Evolutionary conservation across 2,797 vertebrate species (phyloP).

Genomic region (Pogoniulus pusillus): DNA sequence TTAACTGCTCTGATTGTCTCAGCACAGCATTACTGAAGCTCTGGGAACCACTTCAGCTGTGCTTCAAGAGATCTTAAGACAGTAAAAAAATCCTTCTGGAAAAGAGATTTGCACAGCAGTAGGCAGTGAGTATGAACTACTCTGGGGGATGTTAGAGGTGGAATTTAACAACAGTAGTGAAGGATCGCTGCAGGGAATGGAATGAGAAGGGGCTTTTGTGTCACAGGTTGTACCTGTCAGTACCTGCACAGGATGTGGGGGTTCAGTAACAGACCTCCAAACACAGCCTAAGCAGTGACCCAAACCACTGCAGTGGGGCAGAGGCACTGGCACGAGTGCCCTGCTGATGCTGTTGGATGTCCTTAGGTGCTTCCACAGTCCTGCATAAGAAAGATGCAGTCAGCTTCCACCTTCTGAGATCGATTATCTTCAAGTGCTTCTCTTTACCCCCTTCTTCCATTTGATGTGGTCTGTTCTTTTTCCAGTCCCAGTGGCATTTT

Average conservation of each 20-base stretch:
- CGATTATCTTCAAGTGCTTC: not conserved
- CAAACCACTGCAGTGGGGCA: not conserved
- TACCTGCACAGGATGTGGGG: not conserved
- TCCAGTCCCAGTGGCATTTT: slow-evolving; percentile 87
- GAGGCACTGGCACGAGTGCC: not conserved
- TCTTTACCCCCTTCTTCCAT: not conserved
- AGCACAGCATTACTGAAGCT: not conserved
- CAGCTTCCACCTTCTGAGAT: not conserved
- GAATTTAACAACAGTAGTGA: not conserved
- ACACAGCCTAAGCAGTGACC: not conserved
- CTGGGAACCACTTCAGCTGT: not conserved
- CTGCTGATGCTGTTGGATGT: not conserved
- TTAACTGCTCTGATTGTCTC: not conserved
- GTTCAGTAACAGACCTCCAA: not conserved
- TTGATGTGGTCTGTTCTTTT: not conserved
- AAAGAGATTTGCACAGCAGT: not conserved
- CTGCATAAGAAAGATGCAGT: not conserved
- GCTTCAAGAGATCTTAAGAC: not conserved
- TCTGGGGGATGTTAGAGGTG: not conserved
- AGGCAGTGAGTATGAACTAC: not conserved
- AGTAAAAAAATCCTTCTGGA: not conserved
- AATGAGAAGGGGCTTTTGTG: not conserved
- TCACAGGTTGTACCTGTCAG: not conserved
- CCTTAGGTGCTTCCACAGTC: not conserved
- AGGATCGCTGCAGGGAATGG: not conserved